These are phyloP conservation scores for Saccopteryx bilineata DNA, from an alignment of 2,113 vertebrate genomes.

Conservation along the genomic window DNA sequence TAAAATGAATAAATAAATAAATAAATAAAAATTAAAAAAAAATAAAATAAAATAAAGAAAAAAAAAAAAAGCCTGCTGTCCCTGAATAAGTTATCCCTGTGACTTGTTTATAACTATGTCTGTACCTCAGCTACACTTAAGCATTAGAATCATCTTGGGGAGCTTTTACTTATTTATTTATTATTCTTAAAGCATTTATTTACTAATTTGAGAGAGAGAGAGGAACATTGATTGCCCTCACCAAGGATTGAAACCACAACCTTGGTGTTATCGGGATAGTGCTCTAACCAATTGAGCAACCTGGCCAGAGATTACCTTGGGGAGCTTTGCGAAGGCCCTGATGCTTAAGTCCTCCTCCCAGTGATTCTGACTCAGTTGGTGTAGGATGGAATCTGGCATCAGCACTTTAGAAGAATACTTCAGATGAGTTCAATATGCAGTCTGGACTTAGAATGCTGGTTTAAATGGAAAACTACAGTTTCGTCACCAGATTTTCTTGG, in stretches of 20 bases:
- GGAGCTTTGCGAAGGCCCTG: not conserved
- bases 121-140: not conserved
- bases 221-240: no score
- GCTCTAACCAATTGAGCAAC: no score
- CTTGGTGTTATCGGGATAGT: no score
- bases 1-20: no score
- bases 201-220: no score
- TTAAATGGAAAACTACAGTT: slow-evolving; percentile 22
- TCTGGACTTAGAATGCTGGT: not conserved
- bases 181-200: no score
- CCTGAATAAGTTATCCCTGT: no score
- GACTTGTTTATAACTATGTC: no score
- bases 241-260: no score
- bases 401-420: not conserved
- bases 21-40: no score
- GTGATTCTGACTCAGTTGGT: not conserved
- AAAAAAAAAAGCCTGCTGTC: not conserved
- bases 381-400: not conserved
- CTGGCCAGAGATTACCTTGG: no score
- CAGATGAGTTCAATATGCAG: not conserved
- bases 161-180: not conserved
- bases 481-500: slow-evolving; percentile 10
- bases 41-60: no score
- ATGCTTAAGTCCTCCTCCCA: not conserved
- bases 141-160: not conserved